Evolutionary conservation across 2,888 invertebrate species (phyloP), one percentile per base, ranked within the genome.

Genomic region (Nephrocerus scutellatus): DNA sequence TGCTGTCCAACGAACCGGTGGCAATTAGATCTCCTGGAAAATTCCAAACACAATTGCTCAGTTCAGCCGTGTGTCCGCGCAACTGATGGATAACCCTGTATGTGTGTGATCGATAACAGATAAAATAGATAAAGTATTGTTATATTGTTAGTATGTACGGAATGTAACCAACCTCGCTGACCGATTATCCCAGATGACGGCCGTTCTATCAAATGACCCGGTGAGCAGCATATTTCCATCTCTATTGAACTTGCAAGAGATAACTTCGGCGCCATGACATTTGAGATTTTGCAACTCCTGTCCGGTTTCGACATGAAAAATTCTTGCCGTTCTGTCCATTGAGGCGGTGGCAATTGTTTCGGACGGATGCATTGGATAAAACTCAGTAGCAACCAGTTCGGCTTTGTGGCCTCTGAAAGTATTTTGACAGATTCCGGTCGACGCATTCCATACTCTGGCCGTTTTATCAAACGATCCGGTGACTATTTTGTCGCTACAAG

Each of bases 391-490:
- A 25, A 85, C 82, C 37, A 83, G 77, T 66, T 87, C 86, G 0
- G 79, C 84, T 0, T 73, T 70, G 58, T 88, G 87, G 0, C 88
- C 88, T 68, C 78, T 75, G 34, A 86, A 70, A 0, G 81, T 81
- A 29, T 76, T 73, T 37, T 80, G 66, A 52, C 82, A 82, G 22
- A 75, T 72, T 0, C 82, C 85, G 0, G 73, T 77, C 34, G 70
- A 70, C 0, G 80, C 72, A 38, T 79, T 76, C 88, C 87, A 88
- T 24, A 88, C 68, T 52, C 77, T 77, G 1, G 82, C 81, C 0
- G 84, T 82, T 60, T 80, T 83, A 65, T 88, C 88, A 55, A 87
- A 85, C 1, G 87, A 87, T 4, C 82, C 84, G 0, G 88, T 87
- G 50, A 86, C 68, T 6, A 86, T 75, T 56, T 76, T 75, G 52